Base-by-base conservation (phyloP, 2,797 vertebrate species). In the Gila robusta region DNA sequence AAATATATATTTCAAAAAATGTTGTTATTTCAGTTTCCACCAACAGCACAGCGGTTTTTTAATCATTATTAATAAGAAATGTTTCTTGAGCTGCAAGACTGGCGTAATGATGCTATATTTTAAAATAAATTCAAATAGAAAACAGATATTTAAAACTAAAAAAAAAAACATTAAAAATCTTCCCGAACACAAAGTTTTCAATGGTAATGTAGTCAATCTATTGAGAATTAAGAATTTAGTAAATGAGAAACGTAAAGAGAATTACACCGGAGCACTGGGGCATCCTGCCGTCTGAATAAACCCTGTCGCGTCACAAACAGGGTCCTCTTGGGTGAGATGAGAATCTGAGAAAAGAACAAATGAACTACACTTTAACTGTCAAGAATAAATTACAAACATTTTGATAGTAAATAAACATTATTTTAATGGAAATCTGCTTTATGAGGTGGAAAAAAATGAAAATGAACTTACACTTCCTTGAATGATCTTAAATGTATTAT, bases 241-340 rank as follows among this genome's bases (percentile, higher is more conserved):
- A 69, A 54, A 73, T 17, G n/a, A 67, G 28, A 17, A 37, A 71
- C 23, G 9, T 12, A 23, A 72, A 35, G 19, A 8, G 0, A 72
- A 59, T 85, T 79, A 49, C 67, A 86, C 32, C 5, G 69, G 17
- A 73, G 12, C 17, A 74, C 70, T 74, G 52, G n/a, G 17, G 19
- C 94, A 56, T 93, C 70, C 77, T 90, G n/a, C 26, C 59, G 88
- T 91, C 85, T 93, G 79, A 89, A 59, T 49, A 88, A 70, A 14
- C 89, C 70, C 76, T 85, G 87, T 79, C 90, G 92, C 59, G 89
- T 5, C 73, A 92, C 71, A 17, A 92, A 83, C 23, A 95, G 52
- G 37, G 90, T 91, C 88, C 93, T 95, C 89, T 88, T 93, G 70
- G 91, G 83, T 89, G 81, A 89, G 88, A 92, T 35, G 3, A 90